phyloP scores from a whole-genome alignment of 2,113 vertebrate genomes.

The Daubentonia madagascariensis region DNA sequence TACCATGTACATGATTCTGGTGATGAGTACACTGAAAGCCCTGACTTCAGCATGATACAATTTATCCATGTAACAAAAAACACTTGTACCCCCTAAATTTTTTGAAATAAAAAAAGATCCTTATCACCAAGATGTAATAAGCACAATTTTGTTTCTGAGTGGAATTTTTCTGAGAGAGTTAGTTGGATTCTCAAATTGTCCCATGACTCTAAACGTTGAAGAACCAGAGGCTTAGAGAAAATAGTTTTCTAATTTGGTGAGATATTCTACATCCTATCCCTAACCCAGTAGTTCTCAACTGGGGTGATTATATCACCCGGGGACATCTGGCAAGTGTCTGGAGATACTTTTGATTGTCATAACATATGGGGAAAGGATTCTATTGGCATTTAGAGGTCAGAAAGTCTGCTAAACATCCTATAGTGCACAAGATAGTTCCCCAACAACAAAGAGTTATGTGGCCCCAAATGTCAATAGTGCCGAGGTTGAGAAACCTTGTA shows the following conservation, averaged over 20 bases:
- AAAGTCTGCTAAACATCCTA: neutral
- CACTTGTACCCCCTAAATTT: too few relatives aligned
- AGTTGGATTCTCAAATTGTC: neutral
- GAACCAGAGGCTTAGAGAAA: constrained; percentile 4
- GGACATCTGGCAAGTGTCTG: neutral
- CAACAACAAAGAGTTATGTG: neutral
- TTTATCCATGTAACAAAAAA: too few relatives aligned
- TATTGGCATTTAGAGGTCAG: neutral
- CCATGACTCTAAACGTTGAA: neutral
- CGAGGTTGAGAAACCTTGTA: neutral
- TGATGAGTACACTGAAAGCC: too few relatives aligned
- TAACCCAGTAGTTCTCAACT: neutral
- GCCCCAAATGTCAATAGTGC: neutral
- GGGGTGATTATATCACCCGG: neutral
- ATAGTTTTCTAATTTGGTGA: neutral
- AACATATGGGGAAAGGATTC: neutral
- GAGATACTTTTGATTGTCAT: neutral
- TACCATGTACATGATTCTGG: too few relatives aligned
- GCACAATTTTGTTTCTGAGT: neutral
- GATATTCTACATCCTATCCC: neutral
- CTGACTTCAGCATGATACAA: too few relatives aligned
- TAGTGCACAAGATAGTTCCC: neutral
- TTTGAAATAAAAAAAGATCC: too few relatives aligned
- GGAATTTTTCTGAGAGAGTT: neutral
- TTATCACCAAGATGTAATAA: neutral